A percentile compares a stretch with the other conserved stretches of the same genome.
These are phyloP conservation scores for Vulpes lagopus DNA, from an alignment of 2,113 vertebrate species.

Conservation along the genomic window DNA sequence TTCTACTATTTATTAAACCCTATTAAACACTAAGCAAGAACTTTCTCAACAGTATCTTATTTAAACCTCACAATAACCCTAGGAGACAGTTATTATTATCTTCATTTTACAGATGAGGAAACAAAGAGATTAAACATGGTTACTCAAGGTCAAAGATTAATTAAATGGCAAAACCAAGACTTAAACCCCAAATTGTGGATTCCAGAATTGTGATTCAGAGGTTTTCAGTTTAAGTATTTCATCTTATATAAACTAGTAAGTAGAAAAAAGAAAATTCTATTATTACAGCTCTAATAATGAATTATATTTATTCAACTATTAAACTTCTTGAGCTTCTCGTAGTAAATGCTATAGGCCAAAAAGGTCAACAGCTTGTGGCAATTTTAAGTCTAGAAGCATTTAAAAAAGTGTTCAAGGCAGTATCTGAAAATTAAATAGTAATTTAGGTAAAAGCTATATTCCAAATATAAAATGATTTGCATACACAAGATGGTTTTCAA, in stretches of 20 bases:
- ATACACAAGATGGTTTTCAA: background rate
- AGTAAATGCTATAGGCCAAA: conserved; percentile 9
- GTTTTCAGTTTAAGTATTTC: conserved; percentile 10
- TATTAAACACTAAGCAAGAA: background rate
- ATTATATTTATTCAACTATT: background rate
- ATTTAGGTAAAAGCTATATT: conserved; percentile 11
- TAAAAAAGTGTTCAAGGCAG: background rate
- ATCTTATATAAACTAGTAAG: conserved; percentile 2
- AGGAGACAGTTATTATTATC: background rate
- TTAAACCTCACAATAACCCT: conserved; percentile 39
- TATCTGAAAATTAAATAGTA: conserved; percentile 28
- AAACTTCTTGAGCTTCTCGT: background rate
- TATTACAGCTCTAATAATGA: background rate
- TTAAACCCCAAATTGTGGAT: background rate
- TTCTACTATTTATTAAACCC: background rate
- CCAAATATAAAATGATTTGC: background rate
- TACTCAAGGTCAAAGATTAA: conserved; percentile 11
- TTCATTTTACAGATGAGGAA: background rate
- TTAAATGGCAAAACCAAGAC: conserved; percentile 11
- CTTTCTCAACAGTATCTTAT: background rate
- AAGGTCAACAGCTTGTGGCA: background rate
- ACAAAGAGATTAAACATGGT: conserved; percentile 28
- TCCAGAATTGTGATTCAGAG: background rate
- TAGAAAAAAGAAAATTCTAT: conserved; percentile 8
- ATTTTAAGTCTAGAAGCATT: conserved; percentile 44